These are phyloP conservation scores for Lampris megalopsis DNA, from an alignment of 2,113 vertebrate species.

Conservation along the genomic window DNA sequence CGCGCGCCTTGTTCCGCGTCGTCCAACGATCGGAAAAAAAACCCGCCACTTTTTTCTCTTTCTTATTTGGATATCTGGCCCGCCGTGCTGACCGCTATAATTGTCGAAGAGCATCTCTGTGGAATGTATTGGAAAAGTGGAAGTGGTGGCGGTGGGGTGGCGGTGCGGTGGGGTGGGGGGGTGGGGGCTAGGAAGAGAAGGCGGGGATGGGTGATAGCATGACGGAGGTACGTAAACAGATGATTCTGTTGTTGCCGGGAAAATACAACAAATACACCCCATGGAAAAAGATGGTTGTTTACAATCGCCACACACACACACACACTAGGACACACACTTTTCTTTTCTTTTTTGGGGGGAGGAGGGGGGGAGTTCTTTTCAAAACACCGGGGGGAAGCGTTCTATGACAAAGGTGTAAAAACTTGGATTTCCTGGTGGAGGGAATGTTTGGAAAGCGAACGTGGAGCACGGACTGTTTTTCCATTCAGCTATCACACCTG, in stretches of 20 bases:
- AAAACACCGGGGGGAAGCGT: conserved; percentile 38
- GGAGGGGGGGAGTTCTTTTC: not conserved
- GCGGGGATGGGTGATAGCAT: conserved; percentile 38
- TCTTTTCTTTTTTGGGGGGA: not conserved
- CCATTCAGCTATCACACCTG: conserved; percentile 80
- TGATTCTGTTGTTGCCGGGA: conserved; percentile 65
- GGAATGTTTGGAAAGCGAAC: conserved; percentile 72
- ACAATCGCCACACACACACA: conserved; percentile 17
- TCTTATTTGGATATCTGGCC: conserved; percentile 73
- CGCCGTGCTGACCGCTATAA: conserved; percentile 49
- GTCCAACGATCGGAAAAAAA: conserved; percentile 50
- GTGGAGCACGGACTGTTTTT: conserved; percentile 71
- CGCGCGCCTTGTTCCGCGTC: conserved; percentile 53
- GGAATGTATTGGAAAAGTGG: conserved; percentile 60
- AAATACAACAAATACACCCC: conserved; percentile 62
- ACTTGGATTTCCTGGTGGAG: conserved; percentile 50
- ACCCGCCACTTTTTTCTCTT: conserved; percentile 59
- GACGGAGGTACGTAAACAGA: conserved; percentile 55
- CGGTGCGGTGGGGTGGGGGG: conserved; percentile 19
- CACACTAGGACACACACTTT: conserved; percentile 8
- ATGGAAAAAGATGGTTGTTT: conserved; percentile 53
- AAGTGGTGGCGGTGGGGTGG: no score
- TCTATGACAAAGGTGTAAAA: conserved; percentile 68
- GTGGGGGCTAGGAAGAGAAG: conserved; percentile 12
- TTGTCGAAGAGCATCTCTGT: conserved; percentile 63